Percentiles rank a stretch among this genome's conserved stretches.
These are phyloP conservation scores for Blastomussa wellsi DNA, from an alignment of 92 coral and sea anemone species.

Conservation along the genomic window DNA sequence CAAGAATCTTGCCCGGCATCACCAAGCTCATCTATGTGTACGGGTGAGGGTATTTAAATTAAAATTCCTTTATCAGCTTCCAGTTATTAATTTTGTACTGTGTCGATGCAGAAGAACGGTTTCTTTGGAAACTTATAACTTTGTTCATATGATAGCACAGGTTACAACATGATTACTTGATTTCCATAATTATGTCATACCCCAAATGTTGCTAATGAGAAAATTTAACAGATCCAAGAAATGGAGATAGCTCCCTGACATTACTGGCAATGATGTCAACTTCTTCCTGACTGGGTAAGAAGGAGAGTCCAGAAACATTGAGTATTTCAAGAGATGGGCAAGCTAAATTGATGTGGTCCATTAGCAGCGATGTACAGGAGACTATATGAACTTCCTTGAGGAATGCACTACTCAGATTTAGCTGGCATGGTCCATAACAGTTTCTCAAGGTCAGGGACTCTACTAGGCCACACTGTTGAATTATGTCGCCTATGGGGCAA, in stretches of 20 bases:
- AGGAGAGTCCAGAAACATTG: conserved; percentile 54
- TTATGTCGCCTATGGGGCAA: conserved; percentile 45
- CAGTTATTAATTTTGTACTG: too few species aligned
- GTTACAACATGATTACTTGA: too few species aligned
- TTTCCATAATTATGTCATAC: too few species aligned
- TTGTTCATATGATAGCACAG: too few species aligned
- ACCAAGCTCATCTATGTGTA: too few species aligned
- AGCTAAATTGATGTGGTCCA: conserved; percentile 70
- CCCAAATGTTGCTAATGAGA: conserved; percentile 27
- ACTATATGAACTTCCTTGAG: conserved; percentile 59
- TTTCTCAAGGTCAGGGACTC: conserved; percentile 58
- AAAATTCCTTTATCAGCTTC: too few species aligned
- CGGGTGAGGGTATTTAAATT: too few species aligned
- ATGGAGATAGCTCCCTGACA: conserved; percentile 66
- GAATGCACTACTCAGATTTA: conserved; percentile 55
- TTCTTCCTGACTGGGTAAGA: conserved; percentile 76
- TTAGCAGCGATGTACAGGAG: conserved; percentile 69
- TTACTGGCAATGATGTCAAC: conserved; percentile 54
- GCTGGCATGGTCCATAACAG: conserved; percentile 86
- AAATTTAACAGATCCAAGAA: conserved; percentile 64
- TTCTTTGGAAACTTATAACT: too few species aligned
- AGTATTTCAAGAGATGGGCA: conserved; percentile 74
- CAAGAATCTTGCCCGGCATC: too few species aligned
- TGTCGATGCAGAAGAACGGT: too few species aligned
- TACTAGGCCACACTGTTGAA: conserved; percentile 47